Conservation (phyloP, 2,113 vertebrate species). For the Taxidea taxus region DNA sequence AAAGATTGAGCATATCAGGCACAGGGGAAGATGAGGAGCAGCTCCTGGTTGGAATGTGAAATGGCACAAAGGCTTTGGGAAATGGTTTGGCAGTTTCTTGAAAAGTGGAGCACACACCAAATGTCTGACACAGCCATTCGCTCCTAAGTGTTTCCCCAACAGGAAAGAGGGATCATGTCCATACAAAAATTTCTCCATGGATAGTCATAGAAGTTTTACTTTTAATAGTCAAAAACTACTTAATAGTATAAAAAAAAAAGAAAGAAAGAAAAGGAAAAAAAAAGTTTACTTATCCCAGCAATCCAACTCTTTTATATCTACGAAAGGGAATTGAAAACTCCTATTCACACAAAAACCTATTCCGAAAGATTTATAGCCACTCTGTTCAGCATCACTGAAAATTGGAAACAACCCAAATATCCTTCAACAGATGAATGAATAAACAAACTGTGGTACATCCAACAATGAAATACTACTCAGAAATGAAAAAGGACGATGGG, state of each 20-base stretch:
- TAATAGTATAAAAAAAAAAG: not conserved
- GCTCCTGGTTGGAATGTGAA: not conserved
- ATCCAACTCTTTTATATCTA: not conserved
- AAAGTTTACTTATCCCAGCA: not conserved
- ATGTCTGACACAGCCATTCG: no score
- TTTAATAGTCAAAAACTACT: not conserved
- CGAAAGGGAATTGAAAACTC: not conserved
- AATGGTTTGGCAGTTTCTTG: not conserved
- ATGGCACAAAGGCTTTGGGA: not conserved
- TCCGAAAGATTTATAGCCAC: not conserved
- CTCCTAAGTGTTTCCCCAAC: not conserved
- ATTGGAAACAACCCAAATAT: not conserved
- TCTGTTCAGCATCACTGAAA: not conserved
- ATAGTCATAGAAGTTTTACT: not conserved
- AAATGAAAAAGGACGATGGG: not conserved
- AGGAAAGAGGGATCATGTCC: not conserved
- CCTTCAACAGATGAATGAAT: not conserved
- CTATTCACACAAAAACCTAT: not conserved
- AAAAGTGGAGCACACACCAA: not conserved
- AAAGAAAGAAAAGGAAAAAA: no score
- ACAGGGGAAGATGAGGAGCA: not conserved
- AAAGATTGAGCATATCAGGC: no score
- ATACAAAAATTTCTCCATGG: not conserved
- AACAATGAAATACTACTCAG: not conserved
- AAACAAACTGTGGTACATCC: not conserved